phyloP scores from a whole-genome alignment of 1,140 invertebrate species.

The Neodiprion fabricii region DNA sequence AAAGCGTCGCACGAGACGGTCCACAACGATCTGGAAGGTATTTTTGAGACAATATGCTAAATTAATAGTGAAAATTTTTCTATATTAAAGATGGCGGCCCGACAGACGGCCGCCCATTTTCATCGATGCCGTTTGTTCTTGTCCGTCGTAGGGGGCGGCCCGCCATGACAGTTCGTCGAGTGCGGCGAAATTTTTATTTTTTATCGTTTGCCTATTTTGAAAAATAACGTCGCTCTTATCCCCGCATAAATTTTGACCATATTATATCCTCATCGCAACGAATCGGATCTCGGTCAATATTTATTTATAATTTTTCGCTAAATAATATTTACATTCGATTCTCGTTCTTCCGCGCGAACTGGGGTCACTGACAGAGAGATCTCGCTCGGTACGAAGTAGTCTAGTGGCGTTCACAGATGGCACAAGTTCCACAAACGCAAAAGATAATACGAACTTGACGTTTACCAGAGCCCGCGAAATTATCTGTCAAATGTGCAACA shows the following conservation, averaged over 20 bases:
- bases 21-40: constrained; percentile 55
- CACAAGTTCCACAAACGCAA: constrained; percentile 40
- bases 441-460: constrained; percentile 32
- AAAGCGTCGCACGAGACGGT: constrained; percentile 39
- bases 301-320: constrained; percentile 1
- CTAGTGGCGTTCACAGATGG: constrained; percentile 45
- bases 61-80: constrained; percentile 41
- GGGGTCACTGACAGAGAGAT: constrained; percentile 1
- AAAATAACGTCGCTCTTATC: not conserved
- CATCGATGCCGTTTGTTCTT: constrained; percentile 25
- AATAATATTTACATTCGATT: not conserved
- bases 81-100: constrained; percentile 49
- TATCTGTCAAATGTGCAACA: not conserved
- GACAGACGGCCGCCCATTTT: constrained; percentile 31
- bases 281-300: constrained; percentile 11
- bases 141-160: constrained; percentile 22
- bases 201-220: not conserved
- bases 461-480: constrained; percentile 19
- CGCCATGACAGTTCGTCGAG: constrained; percentile 46
- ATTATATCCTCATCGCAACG: constrained; percentile 8
- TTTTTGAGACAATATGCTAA: constrained; percentile 44
- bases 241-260: not conserved
- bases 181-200: constrained; percentile 26
- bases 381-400: constrained; percentile 1
- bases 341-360: not conserved